phyloP scores from a whole-genome alignment of 30 jellyfish, hydroid and myxozoan species.

The Phacellophora camtschatica region DNA sequence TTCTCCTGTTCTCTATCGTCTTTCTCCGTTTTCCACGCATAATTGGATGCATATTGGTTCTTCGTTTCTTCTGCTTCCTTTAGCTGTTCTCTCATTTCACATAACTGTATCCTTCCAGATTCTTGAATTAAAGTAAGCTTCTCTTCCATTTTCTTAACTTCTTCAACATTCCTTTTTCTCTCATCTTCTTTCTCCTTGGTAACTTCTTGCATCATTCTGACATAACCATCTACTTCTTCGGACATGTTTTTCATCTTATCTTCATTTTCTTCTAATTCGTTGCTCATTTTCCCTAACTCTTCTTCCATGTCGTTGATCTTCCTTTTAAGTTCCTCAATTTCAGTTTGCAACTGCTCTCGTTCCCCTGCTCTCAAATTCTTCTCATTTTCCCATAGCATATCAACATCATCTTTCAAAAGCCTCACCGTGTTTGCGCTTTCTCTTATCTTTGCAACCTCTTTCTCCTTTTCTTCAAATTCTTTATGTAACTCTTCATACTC shows the following conservation, averaged over 20 bases:
- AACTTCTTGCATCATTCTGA: conserved; percentile 26
- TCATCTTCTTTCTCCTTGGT: conserved; percentile 10
- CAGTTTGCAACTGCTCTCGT: conserved; percentile 47
- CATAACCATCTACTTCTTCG: conserved; percentile 17
- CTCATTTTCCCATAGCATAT: conserved; percentile 57
- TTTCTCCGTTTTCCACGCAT: conserved; percentile 37
- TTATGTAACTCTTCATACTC: conserved; percentile 52
- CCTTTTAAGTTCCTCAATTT: conserved; percentile 27
- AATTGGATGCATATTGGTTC: conserved; percentile 40
- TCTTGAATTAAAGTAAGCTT: conserved; percentile 1
- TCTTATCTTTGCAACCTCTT: conserved; percentile 56
- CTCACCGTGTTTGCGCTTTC: conserved; percentile 51
- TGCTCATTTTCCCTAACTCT: background rate
- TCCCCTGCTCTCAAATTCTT: conserved; percentile 52
- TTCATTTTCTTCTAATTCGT: conserved; percentile 13
- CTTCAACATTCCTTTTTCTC: background rate
- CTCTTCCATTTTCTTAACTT: conserved; percentile 20
- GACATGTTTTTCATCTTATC: conserved; percentile 27
- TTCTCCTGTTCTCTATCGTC: background rate
- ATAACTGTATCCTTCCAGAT: conserved; percentile 21
- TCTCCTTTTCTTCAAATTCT: conserved; percentile 57
- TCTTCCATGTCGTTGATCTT: background rate
- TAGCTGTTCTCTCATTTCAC: conserved; percentile 34
- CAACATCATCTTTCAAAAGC: conserved; percentile 50
- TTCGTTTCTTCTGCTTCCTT: conserved; percentile 29